Base-by-base conservation (phyloP, 2,888 invertebrate genomes). In the Xestia rhomboidea region DNA sequence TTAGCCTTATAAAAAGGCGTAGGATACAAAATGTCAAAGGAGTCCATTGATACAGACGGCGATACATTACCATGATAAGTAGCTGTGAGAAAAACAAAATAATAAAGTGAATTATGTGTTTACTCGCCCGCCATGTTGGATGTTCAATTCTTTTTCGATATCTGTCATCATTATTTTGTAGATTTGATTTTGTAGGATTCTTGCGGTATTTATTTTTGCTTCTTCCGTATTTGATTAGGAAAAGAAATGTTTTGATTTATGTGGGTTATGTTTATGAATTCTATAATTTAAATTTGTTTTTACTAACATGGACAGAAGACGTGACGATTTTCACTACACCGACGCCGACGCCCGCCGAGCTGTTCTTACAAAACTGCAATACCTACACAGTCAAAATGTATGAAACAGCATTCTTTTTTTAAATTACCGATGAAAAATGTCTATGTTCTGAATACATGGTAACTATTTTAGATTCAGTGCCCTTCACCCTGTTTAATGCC, bases 41-140 rank as follows among this genome's bases (percentile, higher is more conserved):
- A 64, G 49, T 57, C 72, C 69, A 76, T 79, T 83, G 75, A 72
- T 69, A 72, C 41, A 44, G 27, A 51, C 34, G 13, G 49, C 82
- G n/a, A 81, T 81, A 71, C 71, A 69, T 79, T 68, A 79, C 27
- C 2, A 49, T 46, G 57, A 18, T 66, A 73, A 68, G 60, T 72
- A 72, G 54, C 74, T 68, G 63, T 77, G 63, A 77, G 75, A 81
- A 77, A 78, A 87, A 87, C 79, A 85, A 77, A 84, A 86, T 76
- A 87, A 79, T 76, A 83, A 67, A 38, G 51, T 87, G 81, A 87
- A 83, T 87, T 80, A 87, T 87, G 77, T 83, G 86, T 85, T 87
- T 83, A 76, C 76, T 51, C 27, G 27, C 30, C 63, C 51, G 13
- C 72, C n/a, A 66, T 71, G 57, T 72, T 77, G 57, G 27, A 63